These are phyloP conservation scores for Heterodera schachtii DNA, from an alignment of 1,140 invertebrate genomes.

Conservation along the genomic window DNA sequence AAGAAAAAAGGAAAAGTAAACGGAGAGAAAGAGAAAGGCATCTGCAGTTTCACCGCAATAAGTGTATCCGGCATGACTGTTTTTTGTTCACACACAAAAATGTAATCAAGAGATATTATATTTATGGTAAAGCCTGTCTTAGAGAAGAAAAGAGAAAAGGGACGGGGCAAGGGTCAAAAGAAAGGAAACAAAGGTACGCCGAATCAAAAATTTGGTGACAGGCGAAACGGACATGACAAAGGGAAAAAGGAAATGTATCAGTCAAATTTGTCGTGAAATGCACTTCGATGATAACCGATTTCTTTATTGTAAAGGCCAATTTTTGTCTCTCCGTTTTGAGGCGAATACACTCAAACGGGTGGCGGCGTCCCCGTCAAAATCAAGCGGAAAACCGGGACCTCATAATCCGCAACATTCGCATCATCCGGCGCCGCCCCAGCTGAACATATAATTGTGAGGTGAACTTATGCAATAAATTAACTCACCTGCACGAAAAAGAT, in stretches of 20 bases:
- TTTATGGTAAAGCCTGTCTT: background rate
- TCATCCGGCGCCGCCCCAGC: too few species aligned
- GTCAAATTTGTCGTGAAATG: background rate
- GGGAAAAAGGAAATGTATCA: background rate
- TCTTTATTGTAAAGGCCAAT: background rate
- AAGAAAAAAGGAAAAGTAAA: background rate
- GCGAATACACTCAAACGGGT: too few species aligned
- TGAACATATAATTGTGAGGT: too few species aligned
- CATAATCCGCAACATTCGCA: too few species aligned
- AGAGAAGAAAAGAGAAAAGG: too few species aligned
- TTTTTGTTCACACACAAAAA: too few species aligned
- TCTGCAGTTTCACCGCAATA: conserved; percentile 93
- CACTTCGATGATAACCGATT: background rate
- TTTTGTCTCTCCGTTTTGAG: background rate
- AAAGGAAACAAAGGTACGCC: background rate
- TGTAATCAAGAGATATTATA: too few species aligned
- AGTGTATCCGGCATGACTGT: conserved; percentile 94
- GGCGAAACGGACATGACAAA: background rate
- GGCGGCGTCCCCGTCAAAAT: too few species aligned
- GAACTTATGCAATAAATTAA: too few species aligned
- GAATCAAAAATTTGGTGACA: background rate
- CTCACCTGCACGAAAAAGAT: too few species aligned
- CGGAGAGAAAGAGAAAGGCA: background rate
- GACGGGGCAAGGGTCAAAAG: too few species aligned
- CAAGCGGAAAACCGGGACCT: too few species aligned